Evolutionary conservation across 2,113 vertebrate species (phyloP), one percentile per base, ranked within the genome.

Genomic region (Bostrychus sinensis): DNA sequence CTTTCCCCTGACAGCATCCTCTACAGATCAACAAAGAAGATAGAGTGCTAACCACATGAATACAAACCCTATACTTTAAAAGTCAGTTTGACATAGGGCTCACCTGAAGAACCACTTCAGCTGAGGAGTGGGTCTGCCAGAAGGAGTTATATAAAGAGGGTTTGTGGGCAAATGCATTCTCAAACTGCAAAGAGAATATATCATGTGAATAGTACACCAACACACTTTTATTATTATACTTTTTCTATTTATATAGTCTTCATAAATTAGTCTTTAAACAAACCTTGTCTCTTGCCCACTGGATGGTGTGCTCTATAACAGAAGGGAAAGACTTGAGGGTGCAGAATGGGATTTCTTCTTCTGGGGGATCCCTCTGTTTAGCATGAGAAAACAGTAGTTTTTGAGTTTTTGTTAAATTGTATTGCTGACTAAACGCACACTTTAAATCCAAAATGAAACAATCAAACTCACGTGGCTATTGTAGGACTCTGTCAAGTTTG

Each of bases 301-400:
- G 97, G 88, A 99, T 99, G 0, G 97, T 98, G 82, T 99, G 97
- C 71, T 99, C 97, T 63, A 98, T 97, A 67, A 96, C 92, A 62
- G 96, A 95, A 75, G 97, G 97, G 77, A 99, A 99, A 75, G 97
- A 99, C 78, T 99, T 99, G 25, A 99, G 90, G 48, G 97, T 99
- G 86, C 97, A 99, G 90, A 99, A 99, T 5, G 97, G 97, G 88
- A 99, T 97, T 93, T 99, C 97, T 80, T 99, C 97, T 75, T 99
- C 97, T 12, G 96, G 96, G 45, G 97, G 97, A 86, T 99, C 97
- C 71, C 97, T 90, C 97, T 99, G 70, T 2, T 2, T 41, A 74
- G n/a, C 2, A 75, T 64, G 65, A 28, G 22, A 46, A 22, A 67
- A 14, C n/a, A 30, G 48, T 13, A 20, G 4, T 56, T 57, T 6